Conservation (phyloP, 2,113 vertebrate genomes). For the Tapirus terrestris region DNA sequence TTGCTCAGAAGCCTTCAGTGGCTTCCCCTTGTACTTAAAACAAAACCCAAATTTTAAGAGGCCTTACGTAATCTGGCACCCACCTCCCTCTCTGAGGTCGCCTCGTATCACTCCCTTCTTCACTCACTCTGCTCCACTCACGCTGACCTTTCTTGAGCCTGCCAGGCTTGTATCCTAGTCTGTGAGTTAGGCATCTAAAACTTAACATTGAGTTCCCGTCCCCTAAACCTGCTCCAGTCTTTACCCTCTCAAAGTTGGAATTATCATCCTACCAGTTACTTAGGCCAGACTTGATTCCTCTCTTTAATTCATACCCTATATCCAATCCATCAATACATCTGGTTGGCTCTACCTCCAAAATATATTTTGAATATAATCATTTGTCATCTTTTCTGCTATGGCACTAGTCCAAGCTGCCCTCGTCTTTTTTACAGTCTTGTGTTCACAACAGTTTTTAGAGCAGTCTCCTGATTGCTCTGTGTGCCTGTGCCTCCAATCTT, state of each 20-base stretch:
- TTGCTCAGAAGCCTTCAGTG: background rate
- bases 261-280: background rate
- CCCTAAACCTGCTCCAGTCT: background rate
- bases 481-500: background rate
- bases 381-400: background rate
- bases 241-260: background rate
- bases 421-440: background rate
- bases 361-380: background rate
- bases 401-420: background rate
- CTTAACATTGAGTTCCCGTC: background rate
- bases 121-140: background rate
- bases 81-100: background rate
- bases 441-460: background rate
- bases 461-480: background rate
- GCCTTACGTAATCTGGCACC: background rate
- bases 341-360: background rate
- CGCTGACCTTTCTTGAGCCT: background rate
- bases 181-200: background rate
- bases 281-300: background rate
- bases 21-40: constrained; percentile 2
- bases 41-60: background rate
- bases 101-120: background rate
- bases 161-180: background rate
- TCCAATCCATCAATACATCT: background rate
- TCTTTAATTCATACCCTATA: background rate